Evolutionary conservation across 2,888 invertebrate species (phyloP).

Genomic region (Mayetiola destructor): DNA sequence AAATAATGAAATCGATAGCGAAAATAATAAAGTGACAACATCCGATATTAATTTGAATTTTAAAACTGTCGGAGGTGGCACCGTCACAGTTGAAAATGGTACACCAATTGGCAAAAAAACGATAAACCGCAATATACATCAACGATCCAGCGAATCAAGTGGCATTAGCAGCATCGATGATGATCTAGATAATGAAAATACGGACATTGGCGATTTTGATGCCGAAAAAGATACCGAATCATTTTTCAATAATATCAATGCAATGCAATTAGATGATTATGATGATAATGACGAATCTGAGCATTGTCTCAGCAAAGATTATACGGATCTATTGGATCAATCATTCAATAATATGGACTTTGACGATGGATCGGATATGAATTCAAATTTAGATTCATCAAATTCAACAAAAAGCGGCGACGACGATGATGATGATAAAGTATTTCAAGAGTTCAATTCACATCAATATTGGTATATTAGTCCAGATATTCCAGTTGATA

Average conservation of each 20-base stretch:
- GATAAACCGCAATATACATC: neutral
- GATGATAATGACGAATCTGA: constrained; percentile 4
- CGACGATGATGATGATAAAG: constrained; percentile 20
- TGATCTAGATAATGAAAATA: neutral
- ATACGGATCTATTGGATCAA: neutral
- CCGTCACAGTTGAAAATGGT: neutral
- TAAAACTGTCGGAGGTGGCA: neutral
- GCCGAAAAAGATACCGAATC: neutral
- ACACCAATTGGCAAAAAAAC: neutral
- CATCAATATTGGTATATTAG: constrained; percentile 43
- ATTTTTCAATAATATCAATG: constrained; percentile 9
- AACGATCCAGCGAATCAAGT: constrained; percentile 1
- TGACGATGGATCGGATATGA: neutral
- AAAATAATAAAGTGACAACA: neutral
- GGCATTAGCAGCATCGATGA: constrained; percentile 5
- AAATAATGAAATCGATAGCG: neutral
- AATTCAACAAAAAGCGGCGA: constrained; percentile 2
- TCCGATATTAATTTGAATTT: constrained; percentile 9
- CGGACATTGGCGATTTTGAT: neutral
- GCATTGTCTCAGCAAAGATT: neutral
- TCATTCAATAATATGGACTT: neutral
- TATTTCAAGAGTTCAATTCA: constrained; percentile 38
- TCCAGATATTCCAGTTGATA: constrained; percentile 38
- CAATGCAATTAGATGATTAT: constrained; percentile 13
- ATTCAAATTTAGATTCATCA: constrained; percentile 4